Conservation (phyloP, 30 jellyfish, hydroid and myxozoan genomes). For the Hydractinia symbiolongicarpus region DNA sequence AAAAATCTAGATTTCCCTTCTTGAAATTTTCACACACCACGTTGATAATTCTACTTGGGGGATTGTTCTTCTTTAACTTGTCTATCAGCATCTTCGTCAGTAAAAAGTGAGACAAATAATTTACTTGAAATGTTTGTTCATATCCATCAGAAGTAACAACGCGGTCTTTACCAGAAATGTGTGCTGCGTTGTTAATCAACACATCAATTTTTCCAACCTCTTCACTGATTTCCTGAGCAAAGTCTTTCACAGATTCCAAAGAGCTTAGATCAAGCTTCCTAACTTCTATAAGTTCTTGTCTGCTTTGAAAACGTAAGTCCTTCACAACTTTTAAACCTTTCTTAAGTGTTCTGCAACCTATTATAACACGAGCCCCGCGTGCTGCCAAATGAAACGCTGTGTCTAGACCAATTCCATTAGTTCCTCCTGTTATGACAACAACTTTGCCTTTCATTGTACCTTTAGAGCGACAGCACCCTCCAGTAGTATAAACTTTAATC, state of each 20-base stretch:
- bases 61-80: not conserved
- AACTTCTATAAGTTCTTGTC: slow-evolving; percentile 26
- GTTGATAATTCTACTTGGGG: slow-evolving; percentile 25
- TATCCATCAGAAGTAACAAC: slow-evolving; percentile 19
- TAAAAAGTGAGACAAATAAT: slow-evolving; percentile 33
- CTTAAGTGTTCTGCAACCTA: slow-evolving; percentile 32
- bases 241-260: slow-evolving; percentile 33
- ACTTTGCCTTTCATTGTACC: slow-evolving; percentile 37
- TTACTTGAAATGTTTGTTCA: slow-evolving; percentile 31
- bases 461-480: slow-evolving; percentile 26
- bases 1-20: slow-evolving; percentile 20
- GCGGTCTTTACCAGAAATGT: slow-evolving; percentile 15
- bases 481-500: slow-evolving; percentile 2
- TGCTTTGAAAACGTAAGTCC: slow-evolving; percentile 18
- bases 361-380: slow-evolving; percentile 22
- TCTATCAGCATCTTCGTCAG: slow-evolving; percentile 22
- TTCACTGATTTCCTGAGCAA: slow-evolving; percentile 12
- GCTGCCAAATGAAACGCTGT: slow-evolving; percentile 34
- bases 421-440: slow-evolving; percentile 40
- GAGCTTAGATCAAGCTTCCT: slow-evolving; percentile 31
- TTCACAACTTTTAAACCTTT: slow-evolving; percentile 33
- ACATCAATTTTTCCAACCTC: not conserved
- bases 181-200: slow-evolving; percentile 31
- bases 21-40: slow-evolving; percentile 33
- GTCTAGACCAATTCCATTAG: slow-evolving; percentile 31